Evolutionary conservation across 2,113 vertebrate species (phyloP).

Genomic region (Callipepla squamata): DNA sequence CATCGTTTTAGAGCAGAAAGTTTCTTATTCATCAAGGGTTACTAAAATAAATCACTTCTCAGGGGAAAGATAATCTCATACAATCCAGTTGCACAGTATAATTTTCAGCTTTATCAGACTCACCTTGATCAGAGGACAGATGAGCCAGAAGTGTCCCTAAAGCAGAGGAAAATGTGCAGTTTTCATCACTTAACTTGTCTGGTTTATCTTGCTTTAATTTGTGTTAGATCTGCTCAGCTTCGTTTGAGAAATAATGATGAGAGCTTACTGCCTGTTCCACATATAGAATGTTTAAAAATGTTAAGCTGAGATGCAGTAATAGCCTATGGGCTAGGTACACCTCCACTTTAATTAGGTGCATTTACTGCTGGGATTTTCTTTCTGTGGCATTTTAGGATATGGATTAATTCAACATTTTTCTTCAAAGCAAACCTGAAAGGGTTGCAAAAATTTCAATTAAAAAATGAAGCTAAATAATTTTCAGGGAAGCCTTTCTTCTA

Average conservation of each 20-base stretch:
- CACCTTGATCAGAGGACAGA: conserved; percentile 62
- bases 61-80: conserved; percentile 52
- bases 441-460: not conserved
- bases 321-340: conserved; percentile 41
- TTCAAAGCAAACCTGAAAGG: conserved; percentile 41
- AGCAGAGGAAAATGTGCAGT: conserved; percentile 33
- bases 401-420: conserved; percentile 51
- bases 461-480: conserved; percentile 18
- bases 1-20: not conserved
- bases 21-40: conserved; percentile 56
- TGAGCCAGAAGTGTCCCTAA: conserved; percentile 43
- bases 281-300: conserved; percentile 49
- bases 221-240: conserved; percentile 44
- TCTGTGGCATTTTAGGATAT: conserved; percentile 13
- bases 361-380: conserved; percentile 67
- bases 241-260: conserved; percentile 61
- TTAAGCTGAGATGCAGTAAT: conserved; percentile 40
- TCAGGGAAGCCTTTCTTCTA: not conserved
- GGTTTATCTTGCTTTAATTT: conserved; percentile 54
- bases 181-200: conserved; percentile 50
- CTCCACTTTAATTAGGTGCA: conserved; percentile 58
- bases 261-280: conserved; percentile 13
- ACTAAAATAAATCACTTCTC: conserved; percentile 62
- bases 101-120: conserved; percentile 62
- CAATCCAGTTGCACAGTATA: conserved; percentile 37